Evolutionary conservation across 2,113 vertebrate species (phyloP).

Genomic region (Caranx ignobilis): DNA sequence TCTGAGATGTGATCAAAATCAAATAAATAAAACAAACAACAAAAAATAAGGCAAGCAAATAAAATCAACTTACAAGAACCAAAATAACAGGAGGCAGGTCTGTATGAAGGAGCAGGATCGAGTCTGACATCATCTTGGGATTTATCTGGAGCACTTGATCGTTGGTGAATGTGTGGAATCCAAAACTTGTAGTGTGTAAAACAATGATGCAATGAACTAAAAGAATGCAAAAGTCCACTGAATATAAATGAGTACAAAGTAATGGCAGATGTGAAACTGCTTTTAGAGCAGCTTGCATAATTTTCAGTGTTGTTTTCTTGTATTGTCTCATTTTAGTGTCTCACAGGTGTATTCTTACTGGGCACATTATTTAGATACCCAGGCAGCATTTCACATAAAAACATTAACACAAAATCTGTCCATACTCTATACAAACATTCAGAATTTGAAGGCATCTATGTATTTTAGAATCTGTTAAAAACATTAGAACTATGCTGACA

Average conservation of each 20-base stretch:
- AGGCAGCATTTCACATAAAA: slow-evolving; percentile 40
- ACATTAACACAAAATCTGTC: slow-evolving; percentile 50
- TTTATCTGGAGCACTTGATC: slow-evolving; percentile 75
- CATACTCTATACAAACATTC: slow-evolving; percentile 70
- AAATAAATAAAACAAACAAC: slow-evolving; percentile 21
- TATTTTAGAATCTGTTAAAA: slow-evolving; percentile 71
- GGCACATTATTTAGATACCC: slow-evolving; percentile 43
- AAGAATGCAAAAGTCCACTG: slow-evolving; percentile 57
- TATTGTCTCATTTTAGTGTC: slow-evolving; percentile 58
- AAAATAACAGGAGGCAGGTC: slow-evolving; percentile 74
- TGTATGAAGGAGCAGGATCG: slow-evolving; percentile 70
- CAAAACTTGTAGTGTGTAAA: slow-evolving; percentile 59
- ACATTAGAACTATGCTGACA: slow-evolving; percentile 66
- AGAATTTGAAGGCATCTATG: slow-evolving; percentile 65
- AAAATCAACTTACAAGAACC: slow-evolving; percentile 82
- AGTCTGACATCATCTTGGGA: slow-evolving; percentile 83
- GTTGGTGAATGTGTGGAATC: slow-evolving; percentile 51
- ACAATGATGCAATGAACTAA: slow-evolving; percentile 51
- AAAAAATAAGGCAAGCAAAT: slow-evolving; percentile 6
- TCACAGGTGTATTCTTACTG: slow-evolving; percentile 53
- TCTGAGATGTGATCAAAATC: slow-evolving; percentile 17
- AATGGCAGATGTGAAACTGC: slow-evolving; percentile 48
- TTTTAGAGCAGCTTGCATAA: slow-evolving; percentile 34
- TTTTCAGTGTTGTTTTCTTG: slow-evolving; percentile 37
- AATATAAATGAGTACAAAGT: slow-evolving; percentile 46